phyloP scores from a whole-genome alignment of 2,113 vertebrate genomes.

The Amphiprion percula region DNA sequence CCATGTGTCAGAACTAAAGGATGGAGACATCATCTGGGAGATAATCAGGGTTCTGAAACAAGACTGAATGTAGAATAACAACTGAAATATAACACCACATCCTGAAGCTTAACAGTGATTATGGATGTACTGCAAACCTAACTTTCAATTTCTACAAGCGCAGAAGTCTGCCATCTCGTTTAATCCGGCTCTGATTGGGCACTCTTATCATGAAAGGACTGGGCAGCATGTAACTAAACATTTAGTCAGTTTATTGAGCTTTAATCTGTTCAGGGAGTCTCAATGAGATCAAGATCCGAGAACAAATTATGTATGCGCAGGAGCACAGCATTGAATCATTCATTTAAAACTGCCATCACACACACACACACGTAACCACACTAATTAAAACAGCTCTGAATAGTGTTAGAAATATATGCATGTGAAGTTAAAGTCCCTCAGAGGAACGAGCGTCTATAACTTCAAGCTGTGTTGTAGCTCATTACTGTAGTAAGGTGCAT shows the following conservation, averaged over 20 bases:
- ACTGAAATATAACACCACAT: slow-evolving; percentile 20
- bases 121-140: slow-evolving; percentile 31
- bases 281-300: not conserved
- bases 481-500: not conserved
- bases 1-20: too few species aligned
- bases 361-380: not conserved
- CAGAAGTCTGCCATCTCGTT: slow-evolving; percentile 19
- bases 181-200: slow-evolving; percentile 37
- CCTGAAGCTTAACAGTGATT: slow-evolving; percentile 33
- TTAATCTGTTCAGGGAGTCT: not conserved
- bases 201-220: slow-evolving; percentile 9
- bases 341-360: not conserved
- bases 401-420: not conserved
- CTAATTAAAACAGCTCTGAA: not conserved
- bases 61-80: not conserved
- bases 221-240: not conserved
- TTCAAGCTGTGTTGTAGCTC: not conserved
- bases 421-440: not conserved
- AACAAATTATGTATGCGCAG: not conserved
- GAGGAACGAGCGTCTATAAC: not conserved
- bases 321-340: not conserved
- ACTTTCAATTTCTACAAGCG: slow-evolving; percentile 36
- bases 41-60: slow-evolving; percentile 1
- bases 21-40: not conserved
- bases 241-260: not conserved